Evolutionary conservation across 2,113 vertebrate genomes (phyloP).

Genomic region (Merops nubicus): DNA sequence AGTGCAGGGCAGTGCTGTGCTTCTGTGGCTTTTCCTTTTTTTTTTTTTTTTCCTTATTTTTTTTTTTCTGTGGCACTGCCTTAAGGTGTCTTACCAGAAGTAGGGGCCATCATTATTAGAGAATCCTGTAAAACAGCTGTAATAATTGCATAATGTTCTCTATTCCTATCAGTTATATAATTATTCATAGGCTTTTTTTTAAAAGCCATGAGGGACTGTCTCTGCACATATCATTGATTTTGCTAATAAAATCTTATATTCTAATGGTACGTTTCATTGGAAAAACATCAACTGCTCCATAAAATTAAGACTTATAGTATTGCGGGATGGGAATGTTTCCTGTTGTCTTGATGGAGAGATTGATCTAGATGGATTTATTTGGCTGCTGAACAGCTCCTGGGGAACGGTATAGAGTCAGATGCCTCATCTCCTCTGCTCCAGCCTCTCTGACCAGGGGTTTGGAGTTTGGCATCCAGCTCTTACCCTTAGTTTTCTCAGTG

Average conservation of each 20-base stretch:
- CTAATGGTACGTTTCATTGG: constrained; percentile 36
- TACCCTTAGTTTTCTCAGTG: neutral
- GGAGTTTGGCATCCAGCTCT: neutral
- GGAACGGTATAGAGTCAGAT: neutral
- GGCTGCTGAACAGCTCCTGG: neutral
- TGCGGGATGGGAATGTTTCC: neutral
- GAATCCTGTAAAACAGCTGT: constrained; percentile 24
- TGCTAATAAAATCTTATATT: constrained; percentile 57
- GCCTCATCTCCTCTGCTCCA: neutral
- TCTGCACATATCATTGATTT: constrained; percentile 43
- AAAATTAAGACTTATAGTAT: constrained; percentile 27
- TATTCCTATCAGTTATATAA: constrained; percentile 10
- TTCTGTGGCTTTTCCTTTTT: neutral
- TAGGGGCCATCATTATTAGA: neutral
- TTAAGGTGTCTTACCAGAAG: constrained; percentile 6
- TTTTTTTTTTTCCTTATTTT: neutral
- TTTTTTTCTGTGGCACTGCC: neutral
- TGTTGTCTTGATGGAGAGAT: neutral
- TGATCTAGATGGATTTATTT: constrained; percentile 22
- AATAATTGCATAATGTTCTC: constrained; percentile 22
- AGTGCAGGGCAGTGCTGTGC: neutral
- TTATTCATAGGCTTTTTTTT: constrained; percentile 17
- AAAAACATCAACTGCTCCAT: constrained; percentile 28
- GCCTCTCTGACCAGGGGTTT: neutral
- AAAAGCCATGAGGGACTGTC: neutral